phyloP scores from a whole-genome alignment of 1,140 invertebrate genomes.

The Microplitis mediator region DNA sequence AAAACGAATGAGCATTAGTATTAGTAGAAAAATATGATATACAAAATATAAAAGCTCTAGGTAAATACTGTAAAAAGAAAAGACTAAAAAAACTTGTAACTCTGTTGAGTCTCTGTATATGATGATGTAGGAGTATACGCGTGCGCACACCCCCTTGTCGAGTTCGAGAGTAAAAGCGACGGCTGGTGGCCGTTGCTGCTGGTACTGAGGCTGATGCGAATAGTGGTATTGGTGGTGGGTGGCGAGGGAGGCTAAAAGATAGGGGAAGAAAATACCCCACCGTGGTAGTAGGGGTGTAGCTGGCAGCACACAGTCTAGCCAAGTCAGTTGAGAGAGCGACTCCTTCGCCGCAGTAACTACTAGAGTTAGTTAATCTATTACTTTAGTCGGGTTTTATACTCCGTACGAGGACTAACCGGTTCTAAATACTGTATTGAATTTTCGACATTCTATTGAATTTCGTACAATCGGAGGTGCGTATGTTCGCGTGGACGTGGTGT shows the following conservation, averaged over 20 bases:
- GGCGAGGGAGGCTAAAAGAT: not conserved
- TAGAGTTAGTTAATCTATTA: conserved; percentile 1
- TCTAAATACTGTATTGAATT: not conserved
- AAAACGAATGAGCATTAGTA: too few relatives aligned
- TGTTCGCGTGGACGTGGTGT: not conserved
- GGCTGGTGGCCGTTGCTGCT: conserved; percentile 27
- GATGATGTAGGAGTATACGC: conserved; percentile 26
- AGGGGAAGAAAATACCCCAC: conserved; percentile 16
- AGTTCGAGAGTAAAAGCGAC: conserved; percentile 55
- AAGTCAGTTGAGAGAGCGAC: conserved; percentile 27
- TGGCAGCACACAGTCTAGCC: conserved; percentile 35
- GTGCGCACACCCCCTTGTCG: conserved; percentile 52
- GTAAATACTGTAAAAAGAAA: too few relatives aligned
- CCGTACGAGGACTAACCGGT: not conserved
- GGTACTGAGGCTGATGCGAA: conserved; percentile 12
- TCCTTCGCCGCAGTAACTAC: not conserved
- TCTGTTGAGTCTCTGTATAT: not conserved
- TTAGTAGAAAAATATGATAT: too few relatives aligned
- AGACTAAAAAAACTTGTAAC: not conserved
- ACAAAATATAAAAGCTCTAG: too few relatives aligned
- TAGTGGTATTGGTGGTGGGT: conserved; percentile 18
- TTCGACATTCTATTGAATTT: too few relatives aligned
- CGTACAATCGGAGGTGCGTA: not conserved
- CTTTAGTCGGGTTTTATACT: too few relatives aligned
- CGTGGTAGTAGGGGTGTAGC: conserved; percentile 32